These are phyloP conservation scores for Campoplex capitator DNA, from an alignment of 2,888 invertebrate genomes.

Conservation along the genomic window DNA sequence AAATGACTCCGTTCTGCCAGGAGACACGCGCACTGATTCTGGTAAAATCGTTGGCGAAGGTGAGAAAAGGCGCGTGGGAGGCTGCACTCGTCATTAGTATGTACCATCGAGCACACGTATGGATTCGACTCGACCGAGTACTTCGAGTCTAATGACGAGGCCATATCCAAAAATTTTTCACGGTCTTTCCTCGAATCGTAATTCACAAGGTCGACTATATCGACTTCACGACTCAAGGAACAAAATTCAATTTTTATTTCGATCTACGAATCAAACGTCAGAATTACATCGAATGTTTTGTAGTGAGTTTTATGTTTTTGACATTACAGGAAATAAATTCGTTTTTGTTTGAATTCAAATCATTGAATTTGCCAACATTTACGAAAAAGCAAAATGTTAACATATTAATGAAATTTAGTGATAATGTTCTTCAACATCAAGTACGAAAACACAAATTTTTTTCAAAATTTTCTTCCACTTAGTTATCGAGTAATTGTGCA, in stretches of 20 bases:
- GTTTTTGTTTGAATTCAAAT: no score
- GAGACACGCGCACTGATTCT: constrained; percentile 58
- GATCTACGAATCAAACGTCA: not conserved
- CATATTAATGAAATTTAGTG: no score
- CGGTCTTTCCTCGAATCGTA: not conserved
- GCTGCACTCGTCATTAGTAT: constrained; percentile 36
- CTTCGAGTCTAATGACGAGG: constrained; percentile 11
- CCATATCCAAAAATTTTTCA: constrained; percentile 2
- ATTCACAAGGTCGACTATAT: not conserved
- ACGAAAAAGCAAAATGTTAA: no score
- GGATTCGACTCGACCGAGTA: not conserved
- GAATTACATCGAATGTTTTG: not conserved
- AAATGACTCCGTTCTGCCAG: constrained; percentile 50
- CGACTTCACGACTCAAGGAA: not conserved
- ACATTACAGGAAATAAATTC: not conserved
- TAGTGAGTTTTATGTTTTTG: not conserved
- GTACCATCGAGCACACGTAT: not conserved
- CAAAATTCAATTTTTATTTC: not conserved
- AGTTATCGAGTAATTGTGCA: no score
- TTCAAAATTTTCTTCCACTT: no score
- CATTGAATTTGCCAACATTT: no score
- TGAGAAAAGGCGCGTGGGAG: constrained; percentile 19
- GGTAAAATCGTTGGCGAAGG: constrained; percentile 52
- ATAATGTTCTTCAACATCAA: no score
- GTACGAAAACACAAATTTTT: no score